Evolutionary conservation across 2,113 vertebrate species (phyloP), one percentile per base, ranked within the genome.

Genomic region (Chauna torquata): DNA sequence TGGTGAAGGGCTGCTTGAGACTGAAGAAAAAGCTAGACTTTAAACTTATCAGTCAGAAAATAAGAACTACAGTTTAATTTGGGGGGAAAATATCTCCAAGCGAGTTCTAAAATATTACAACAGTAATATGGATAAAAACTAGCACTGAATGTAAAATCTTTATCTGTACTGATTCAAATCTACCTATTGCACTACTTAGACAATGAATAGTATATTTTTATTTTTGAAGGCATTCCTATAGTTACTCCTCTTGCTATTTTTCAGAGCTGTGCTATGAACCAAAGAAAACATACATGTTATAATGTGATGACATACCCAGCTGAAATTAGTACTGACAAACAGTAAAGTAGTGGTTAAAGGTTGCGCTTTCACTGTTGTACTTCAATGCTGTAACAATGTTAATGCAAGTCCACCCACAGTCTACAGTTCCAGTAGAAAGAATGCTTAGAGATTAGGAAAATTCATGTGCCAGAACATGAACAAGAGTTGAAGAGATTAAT

Each of bases 231-330:
- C 11, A 57, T 72, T 64, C 71, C 40, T 25, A 52, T 1, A 45
- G 47, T 58, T 18, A 5, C 14, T 78, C 9, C 3, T 25, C 40
- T 61, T 2, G 0, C 38, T 80, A 27, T 2, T 1, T 6, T 32
- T 90, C 61, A 45, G 12, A 55, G 17, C 28, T 55, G 10, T 49
- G 22, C 32, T 80, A 54, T 2, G 22, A 91, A n/a, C 22, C 49
- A 36, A 62, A 85, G 28, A 45, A 9, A 42, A 68, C 65, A 11
- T 19, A 59, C 14, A 9, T 25, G 9, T 36, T 28, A n/a, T 4
- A 44, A 22, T 32, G 34, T 3, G 2, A 69, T 28, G 34, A 24
- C 1, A 3, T n/a, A 47, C 23, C 6, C 44, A 79, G 16, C 6
- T 77, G 27, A n/a, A 80, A 68, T 65, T 49, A 54, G 1, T 49